phyloP scores from a whole-genome alignment of 2,888 invertebrate genomes.

The Digitonthophagus gazella region DNA sequence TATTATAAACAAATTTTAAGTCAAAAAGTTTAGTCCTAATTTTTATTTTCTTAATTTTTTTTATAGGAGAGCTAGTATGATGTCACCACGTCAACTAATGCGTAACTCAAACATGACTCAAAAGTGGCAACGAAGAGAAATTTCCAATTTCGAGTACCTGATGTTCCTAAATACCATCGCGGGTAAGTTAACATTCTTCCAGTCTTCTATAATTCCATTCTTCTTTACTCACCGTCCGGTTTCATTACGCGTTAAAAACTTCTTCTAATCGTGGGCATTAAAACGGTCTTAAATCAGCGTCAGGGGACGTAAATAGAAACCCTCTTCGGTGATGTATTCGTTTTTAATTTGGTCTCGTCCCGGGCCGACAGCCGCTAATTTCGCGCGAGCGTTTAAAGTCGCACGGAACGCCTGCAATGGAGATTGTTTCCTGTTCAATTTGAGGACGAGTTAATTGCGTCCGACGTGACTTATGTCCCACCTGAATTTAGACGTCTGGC shows the following conservation, averaged over 20 bases:
- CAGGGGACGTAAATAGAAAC: constrained; percentile 26
- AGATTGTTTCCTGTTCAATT: constrained; percentile 44
- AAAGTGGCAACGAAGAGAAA: constrained; percentile 98
- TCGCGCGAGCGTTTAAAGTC: constrained; percentile 40
- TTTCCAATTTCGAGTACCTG: constrained; percentile 99
- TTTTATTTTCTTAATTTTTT: constrained; percentile 12
- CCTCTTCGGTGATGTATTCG: constrained; percentile 39
- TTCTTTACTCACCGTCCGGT: not conserved
- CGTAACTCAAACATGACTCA: constrained; percentile 99
- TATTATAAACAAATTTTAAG: not conserved
- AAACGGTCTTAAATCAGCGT: constrained; percentile 30
- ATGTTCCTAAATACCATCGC: constrained; percentile 99
- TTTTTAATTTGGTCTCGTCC: constrained; percentile 42
- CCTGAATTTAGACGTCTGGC: constrained; percentile 22
- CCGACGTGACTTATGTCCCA: constrained; percentile 37
- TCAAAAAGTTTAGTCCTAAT: not conserved
- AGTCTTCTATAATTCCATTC: not conserved
- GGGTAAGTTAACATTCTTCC: constrained; percentile 59
- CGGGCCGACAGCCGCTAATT: constrained; percentile 48
- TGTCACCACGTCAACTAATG: constrained; percentile 98
- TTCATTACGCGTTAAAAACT: constrained; percentile 4
- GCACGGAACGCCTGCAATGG: constrained; percentile 43
- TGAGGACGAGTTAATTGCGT: constrained; percentile 40
- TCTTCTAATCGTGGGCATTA: constrained; percentile 32
- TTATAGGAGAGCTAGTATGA: constrained; percentile 89